Evolutionary conservation across 1,140 invertebrate genomes (phyloP).

Genomic region (Reticulitermes speratus): DNA sequence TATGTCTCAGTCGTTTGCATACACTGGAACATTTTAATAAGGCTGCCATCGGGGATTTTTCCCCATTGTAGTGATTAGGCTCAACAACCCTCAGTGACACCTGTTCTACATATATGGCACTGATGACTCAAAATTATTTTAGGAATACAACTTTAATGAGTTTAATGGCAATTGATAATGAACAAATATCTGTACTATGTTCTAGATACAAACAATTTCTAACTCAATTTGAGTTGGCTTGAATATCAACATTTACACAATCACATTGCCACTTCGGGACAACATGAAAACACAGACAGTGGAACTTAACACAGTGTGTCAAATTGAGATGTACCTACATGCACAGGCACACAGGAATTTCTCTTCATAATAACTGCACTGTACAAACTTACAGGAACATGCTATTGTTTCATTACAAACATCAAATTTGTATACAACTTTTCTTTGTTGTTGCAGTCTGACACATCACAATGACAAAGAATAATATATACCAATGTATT

Average conservation of each 20-base stretch:
- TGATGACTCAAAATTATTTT: background rate
- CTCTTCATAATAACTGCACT: background rate
- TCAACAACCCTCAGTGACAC: slow-evolving; percentile 13
- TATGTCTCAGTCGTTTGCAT: background rate
- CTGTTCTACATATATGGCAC: slow-evolving; percentile 19
- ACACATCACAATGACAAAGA: background rate
- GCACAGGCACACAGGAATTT: background rate
- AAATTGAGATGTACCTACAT: slow-evolving; percentile 9
- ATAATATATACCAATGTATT: background rate
- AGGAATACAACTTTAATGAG: background rate
- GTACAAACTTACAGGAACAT: slow-evolving; percentile 12
- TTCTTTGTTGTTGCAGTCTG: background rate
- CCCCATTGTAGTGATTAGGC: background rate
- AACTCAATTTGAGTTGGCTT: slow-evolving; percentile 31
- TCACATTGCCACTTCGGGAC: background rate
- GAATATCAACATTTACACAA: slow-evolving; percentile 18
- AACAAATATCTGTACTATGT: background rate
- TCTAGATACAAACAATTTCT: slow-evolving; percentile 3
- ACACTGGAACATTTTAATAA: slow-evolving; percentile 25
- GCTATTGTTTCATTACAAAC: background rate
- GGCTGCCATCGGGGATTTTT: slow-evolving; percentile 19
- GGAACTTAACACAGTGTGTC: background rate
- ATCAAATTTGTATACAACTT: background rate
- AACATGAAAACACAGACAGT: slow-evolving; percentile 10
- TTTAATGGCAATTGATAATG: background rate